These are phyloP conservation scores for Lasioglossum vierecki DNA, from an alignment of 2,888 invertebrate species.

Conservation along the genomic window DNA sequence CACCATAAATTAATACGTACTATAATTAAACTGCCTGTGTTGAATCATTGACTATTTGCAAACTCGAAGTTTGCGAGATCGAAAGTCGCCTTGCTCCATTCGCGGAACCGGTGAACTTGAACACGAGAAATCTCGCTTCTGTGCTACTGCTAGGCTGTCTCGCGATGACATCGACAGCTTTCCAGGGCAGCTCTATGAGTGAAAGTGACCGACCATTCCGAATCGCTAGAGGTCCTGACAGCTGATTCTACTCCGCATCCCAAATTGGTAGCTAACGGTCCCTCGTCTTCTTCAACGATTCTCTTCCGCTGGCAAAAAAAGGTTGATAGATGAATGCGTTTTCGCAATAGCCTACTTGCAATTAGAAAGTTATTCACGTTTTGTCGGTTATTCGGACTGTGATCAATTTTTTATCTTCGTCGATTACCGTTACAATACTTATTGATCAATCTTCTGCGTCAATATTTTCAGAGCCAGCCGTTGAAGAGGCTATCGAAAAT, in stretches of 20 bases:
- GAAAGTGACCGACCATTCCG: constrained; percentile 43
- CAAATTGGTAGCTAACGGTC: constrained; percentile 23
- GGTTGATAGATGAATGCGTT: not conserved
- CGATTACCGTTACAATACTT: not conserved
- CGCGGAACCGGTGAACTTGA: constrained; percentile 47
- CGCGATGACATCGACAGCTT: constrained; percentile 22
- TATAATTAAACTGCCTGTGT: no score
- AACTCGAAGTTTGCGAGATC: not conserved
- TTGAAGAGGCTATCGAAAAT: not conserved
- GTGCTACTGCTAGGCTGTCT: constrained; percentile 15
- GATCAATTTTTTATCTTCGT: not conserved
- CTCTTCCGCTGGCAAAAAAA: not conserved
- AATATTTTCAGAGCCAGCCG: not conserved
- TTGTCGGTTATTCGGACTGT: no score
- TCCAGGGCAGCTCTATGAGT: constrained; percentile 36
- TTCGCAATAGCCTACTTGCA: constrained; percentile 3
- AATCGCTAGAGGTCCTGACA: constrained; percentile 24
- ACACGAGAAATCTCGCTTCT: constrained; percentile 44
- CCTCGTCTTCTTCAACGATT: not conserved
- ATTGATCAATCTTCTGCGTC: not conserved
- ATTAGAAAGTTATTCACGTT: constrained; percentile 11
- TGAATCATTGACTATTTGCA: not conserved
- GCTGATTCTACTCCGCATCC: not conserved
- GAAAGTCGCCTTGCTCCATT: constrained; percentile 27
- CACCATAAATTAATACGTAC: no score